A percentile compares a stretch with the other conserved stretches of the same genome.
These are phyloP conservation scores for Oscheius sp. DNA, from an alignment of 2,888 invertebrate genomes.

Conservation along the genomic window DNA sequence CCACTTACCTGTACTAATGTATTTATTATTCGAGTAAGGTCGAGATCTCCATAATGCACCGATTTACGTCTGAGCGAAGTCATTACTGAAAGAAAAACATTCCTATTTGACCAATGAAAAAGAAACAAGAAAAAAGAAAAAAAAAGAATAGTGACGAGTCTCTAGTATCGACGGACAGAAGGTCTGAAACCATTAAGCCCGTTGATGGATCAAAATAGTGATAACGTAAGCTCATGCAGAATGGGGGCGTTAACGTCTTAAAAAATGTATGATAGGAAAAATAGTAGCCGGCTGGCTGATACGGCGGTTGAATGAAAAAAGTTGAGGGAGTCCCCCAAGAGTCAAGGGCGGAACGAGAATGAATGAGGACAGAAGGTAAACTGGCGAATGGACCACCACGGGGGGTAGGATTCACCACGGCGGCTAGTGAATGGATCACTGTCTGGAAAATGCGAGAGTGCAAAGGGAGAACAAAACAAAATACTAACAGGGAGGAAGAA, in stretches of 20 bases:
- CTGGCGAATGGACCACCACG: conserved; percentile 13
- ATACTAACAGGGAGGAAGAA: too few relatives aligned
- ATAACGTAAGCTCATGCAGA: conserved; percentile 23
- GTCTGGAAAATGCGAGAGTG: too few relatives aligned
- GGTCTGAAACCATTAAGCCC: conserved; percentile 2
- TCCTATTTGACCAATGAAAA: background rate
- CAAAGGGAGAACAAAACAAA: too few relatives aligned
- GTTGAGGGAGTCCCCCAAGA: background rate
- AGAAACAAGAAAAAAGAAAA: background rate
- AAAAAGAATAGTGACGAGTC: background rate
- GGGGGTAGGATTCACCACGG: conserved; percentile 8
- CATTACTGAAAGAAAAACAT: conserved; percentile 23
- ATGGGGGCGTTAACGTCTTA: background rate
- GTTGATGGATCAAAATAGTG: conserved; percentile 22
- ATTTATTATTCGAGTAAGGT: conserved; percentile 67
- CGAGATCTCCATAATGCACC: conserved; percentile 64
- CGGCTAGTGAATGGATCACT: conserved; percentile 1
- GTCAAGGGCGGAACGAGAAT: conserved; percentile 5
- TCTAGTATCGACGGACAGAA: too few relatives aligned
- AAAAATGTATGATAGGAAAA: background rate
- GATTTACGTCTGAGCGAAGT: conserved; percentile 67
- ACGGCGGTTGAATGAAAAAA: background rate
- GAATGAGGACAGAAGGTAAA: conserved; percentile 29
- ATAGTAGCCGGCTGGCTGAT: background rate
- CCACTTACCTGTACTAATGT: conserved; percentile 57